Evolutionary conservation across 2,113 vertebrate species (phyloP).

Genomic region (Leiothrix lutea): DNA sequence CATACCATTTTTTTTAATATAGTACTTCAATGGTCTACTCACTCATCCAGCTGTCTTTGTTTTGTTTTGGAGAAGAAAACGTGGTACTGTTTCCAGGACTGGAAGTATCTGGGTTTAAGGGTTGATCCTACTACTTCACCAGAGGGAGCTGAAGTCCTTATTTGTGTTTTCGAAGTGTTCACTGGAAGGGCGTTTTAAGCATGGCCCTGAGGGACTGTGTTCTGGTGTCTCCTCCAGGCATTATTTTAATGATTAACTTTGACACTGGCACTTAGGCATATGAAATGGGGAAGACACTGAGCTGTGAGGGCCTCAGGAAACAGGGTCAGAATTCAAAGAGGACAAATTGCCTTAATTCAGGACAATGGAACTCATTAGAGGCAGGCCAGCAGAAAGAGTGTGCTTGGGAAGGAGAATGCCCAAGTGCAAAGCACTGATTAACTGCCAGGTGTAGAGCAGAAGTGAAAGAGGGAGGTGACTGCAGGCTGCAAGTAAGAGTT

Average conservation of each 20-base stretch:
- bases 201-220: not conserved
- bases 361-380: not conserved
- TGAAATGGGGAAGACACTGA: not conserved
- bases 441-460: not conserved
- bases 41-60: not conserved
- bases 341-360: not conserved
- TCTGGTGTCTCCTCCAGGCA: not conserved
- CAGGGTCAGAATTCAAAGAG: not conserved
- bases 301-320: not conserved
- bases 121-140: not conserved
- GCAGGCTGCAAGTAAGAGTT: not conserved
- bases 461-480: not conserved
- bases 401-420: not conserved
- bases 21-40: not conserved
- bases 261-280: not conserved
- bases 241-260: not conserved
- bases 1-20: fast-evolving
- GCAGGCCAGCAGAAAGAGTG: not conserved
- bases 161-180: not conserved
- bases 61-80: not conserved
- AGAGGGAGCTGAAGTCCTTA: not conserved
- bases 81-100: not conserved
- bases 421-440: not conserved
- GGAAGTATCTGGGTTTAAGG: not conserved
- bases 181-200: not conserved